These are phyloP conservation scores for Leptogaster cylindrica DNA, from an alignment of 2,888 invertebrate genomes.

Conservation along the genomic window DNA sequence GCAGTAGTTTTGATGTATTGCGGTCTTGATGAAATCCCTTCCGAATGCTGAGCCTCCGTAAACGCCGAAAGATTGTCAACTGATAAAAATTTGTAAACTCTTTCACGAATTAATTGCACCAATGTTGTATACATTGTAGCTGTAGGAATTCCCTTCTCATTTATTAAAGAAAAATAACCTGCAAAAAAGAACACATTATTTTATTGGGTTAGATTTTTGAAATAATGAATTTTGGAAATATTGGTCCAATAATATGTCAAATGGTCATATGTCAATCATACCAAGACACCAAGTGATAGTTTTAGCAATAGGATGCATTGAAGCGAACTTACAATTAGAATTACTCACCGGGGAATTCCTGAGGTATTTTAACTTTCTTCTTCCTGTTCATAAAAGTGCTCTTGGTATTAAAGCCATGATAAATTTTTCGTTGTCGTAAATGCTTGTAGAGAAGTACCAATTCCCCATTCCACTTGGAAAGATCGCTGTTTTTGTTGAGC, in stretches of 20 bases:
- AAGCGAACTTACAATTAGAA: background rate
- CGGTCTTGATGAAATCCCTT: conserved; percentile 53
- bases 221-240: background rate
- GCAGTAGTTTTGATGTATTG: conserved; percentile 75
- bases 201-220: background rate
- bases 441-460: conserved; percentile 59
- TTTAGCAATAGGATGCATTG: background rate
- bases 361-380: conserved; percentile 61
- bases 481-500: conserved; percentile 47
- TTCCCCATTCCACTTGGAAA: conserved; percentile 54
- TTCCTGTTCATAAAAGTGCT: conserved; percentile 58
- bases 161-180: conserved; percentile 75
- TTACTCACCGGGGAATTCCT: conserved; percentile 61
- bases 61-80: conserved; percentile 62
- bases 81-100: conserved; percentile 65
- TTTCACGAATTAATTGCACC: conserved; percentile 71
- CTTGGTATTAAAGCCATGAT: conserved; percentile 60
- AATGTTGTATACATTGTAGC: conserved; percentile 71
- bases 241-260: background rate
- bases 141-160: conserved; percentile 70
- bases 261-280: background rate
- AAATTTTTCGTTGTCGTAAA: conserved; percentile 58
- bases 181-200: conserved; percentile 50
- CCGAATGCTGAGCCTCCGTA: conserved; percentile 57
- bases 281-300: background rate